A percentile compares a stretch with the other conserved stretches of the same genome.
These are phyloP conservation scores for rabbit (Oryctolagus cuniculus) DNA, from an alignment of 2,113 vertebrate genomes.

Conservation along the genomic window mOryCun1.1 NC_091438.1:75820501-75821000, in stretches of 20 bases:
- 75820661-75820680: background rate
- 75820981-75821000: no score
- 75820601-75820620: background rate
- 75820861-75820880: background rate
- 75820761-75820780: background rate
- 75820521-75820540: slow-evolving; percentile 8
- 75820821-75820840: background rate
- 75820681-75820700: background rate
- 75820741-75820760: slow-evolving; percentile 22
- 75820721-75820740: background rate
- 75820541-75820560: slow-evolving; percentile 35
- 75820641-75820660: background rate
- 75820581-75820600: background rate
- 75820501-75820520: slow-evolving; percentile 64
- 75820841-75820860: background rate
- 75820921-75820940: no score
- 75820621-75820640: background rate
- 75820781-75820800: background rate
- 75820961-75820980: no score
- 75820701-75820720: background rate
- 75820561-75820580: slow-evolving; percentile 39
- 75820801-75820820: background rate
- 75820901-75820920: no score
- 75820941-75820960: no score
- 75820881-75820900: no score